Evolutionary conservation across 2,888 invertebrate genomes (phyloP), one percentile per base, ranked within the genome.

Genomic region (Branchellion lobata): DNA sequence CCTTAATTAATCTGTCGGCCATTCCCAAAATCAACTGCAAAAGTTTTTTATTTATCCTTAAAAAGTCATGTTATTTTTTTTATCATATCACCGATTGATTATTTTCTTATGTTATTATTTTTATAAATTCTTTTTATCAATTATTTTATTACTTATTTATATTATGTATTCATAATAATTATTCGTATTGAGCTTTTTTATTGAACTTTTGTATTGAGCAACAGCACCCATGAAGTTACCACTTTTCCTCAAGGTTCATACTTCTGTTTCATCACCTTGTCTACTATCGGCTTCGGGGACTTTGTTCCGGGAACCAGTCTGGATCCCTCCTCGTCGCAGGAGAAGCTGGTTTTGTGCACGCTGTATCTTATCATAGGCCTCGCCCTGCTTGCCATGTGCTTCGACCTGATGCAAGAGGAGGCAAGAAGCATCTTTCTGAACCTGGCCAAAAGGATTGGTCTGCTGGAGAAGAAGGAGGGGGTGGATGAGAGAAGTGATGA

Each of bases 201-300:
- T 14, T 8, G 14, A 40, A 40, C 40, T 40, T 14, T 40, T n/a
- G n/a, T n/a, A n/a, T n/a, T n/a, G n/a, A n/a, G n/a, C n/a, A n/a
- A n/a, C n/a, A n/a, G n/a, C n/a, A n/a, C n/a, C n/a, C n/a, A n/a
- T n/a, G n/a, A n/a, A n/a, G n/a, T n/a, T n/a, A n/a, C n/a, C 40
- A 14, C 40, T 40, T 40, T 14, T 14, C 14, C 40, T 8, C 40
- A 40, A 57, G 61, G 61, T n/a, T 57, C 61, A 3, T 88, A 88
- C 83, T 88, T 88, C 84, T 88, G 87, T 80, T 88, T 88, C 82
- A 86, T 88, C 80, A 88, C 88, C 5, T 84, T 88, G n/a, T 86
- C 86, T 74, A 88, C 88, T 34, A 88, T 88, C 27, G 88, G 88
- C 1, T 88, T 87, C 80, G 88, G 88, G 1, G 88, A 88, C 82